These are phyloP conservation scores for Embidobia sp. DNA, from an alignment of 2,888 invertebrate genomes.

Conservation along the genomic window DNA sequence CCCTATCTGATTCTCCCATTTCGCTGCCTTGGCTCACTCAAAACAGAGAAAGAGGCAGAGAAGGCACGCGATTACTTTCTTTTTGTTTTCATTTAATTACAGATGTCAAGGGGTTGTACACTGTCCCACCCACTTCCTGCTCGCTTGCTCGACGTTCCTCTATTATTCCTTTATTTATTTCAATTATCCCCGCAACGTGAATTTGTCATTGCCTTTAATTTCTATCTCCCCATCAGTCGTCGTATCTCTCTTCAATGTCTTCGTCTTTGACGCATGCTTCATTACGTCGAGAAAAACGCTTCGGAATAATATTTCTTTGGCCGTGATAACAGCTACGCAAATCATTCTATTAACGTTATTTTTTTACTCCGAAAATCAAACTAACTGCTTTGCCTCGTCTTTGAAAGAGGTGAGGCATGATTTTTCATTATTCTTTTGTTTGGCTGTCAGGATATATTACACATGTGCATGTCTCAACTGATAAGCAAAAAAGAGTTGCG, in stretches of 20 bases:
- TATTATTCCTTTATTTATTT: constrained; percentile 81
- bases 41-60: constrained; percentile 65
- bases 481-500: constrained; percentile 48
- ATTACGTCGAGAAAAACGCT: constrained; percentile 58
- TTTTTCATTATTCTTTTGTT: constrained; percentile 51
- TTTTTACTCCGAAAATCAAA: constrained; percentile 35
- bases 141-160: constrained; percentile 71
- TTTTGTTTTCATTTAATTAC: constrained; percentile 82
- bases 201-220: constrained; percentile 81
- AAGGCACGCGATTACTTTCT: constrained; percentile 79
- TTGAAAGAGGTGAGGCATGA: constrained; percentile 26
- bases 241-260: constrained; percentile 60
- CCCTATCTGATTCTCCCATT: constrained; percentile 80
- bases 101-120: constrained; percentile 81
- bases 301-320: constrained; percentile 40
- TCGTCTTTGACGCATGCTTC: constrained; percentile 61
- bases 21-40: constrained; percentile 77
- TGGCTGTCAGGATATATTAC: constrained; percentile 42
- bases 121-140: constrained; percentile 67
- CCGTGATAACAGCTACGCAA: constrained; percentile 36
- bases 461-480: constrained; percentile 40
- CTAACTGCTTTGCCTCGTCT: constrained; percentile 20
- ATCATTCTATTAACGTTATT: constrained; percentile 32
- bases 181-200: constrained; percentile 80
- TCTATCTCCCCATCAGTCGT: constrained; percentile 67